Percentiles rank a stretch among this genome's conserved stretches.
Conservation (phyloP, 2,113 vertebrate genomes). For the Lota lota region DNA sequence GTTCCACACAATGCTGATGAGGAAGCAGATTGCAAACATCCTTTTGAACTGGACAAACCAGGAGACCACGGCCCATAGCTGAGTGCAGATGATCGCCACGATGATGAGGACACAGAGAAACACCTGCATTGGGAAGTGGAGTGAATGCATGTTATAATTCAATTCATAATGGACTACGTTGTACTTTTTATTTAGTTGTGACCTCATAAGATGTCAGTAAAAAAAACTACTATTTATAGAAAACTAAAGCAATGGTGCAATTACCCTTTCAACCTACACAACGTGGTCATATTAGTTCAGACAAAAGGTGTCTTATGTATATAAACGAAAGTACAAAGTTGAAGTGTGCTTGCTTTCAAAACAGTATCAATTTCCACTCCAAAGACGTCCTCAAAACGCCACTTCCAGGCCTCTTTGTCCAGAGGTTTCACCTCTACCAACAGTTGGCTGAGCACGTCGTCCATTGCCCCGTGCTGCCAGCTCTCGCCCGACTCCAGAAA, state of each 20-base stretch:
- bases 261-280: too few species aligned
- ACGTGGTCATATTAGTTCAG: too few species aligned
- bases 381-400: constrained; percentile 90
- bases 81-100: constrained; percentile 72
- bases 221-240: too few species aligned
- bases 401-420: constrained; percentile 82
- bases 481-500: constrained; percentile 77
- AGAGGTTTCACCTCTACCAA: constrained; percentile 85
- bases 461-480: constrained; percentile 84
- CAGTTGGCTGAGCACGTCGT: constrained; percentile 86
- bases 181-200: too few species aligned
- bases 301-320: too few species aligned
- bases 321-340: too few species aligned
- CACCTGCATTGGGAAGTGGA: constrained; percentile 63
- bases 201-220: too few species aligned
- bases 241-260: too few species aligned
- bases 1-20: constrained; percentile 89
- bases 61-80: constrained; percentile 80
- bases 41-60: constrained; percentile 84
- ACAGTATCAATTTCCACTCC: constrained; percentile 80
- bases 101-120: constrained; percentile 68
- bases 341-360: constrained; percentile 74
- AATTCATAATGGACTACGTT: background rate
- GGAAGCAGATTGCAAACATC: constrained; percentile 79
- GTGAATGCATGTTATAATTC: background rate